Percentiles rank a stretch among this genome's conserved stretches.
Evolutionary conservation across 2,797 vertebrate species (phyloP).

Genomic region (Ciconia nigra): DNA sequence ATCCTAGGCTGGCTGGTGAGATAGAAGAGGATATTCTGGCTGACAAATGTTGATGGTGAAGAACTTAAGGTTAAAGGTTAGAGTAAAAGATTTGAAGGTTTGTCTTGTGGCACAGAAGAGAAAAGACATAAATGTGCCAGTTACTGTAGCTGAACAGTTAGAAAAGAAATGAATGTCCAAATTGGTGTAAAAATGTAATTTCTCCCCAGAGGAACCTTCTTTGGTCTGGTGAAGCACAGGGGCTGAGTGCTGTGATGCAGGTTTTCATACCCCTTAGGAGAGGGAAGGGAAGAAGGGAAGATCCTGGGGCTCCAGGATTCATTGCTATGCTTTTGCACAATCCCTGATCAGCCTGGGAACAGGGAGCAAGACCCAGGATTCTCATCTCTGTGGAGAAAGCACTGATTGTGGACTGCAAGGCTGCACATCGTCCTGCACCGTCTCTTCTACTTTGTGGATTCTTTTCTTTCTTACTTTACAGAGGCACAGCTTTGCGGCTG

Average conservation of each 20-base stretch:
- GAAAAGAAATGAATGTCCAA: neutral
- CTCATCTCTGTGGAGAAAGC: neutral
- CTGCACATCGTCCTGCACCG: rapidly evolving
- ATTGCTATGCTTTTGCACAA: neutral
- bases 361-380: neutral
- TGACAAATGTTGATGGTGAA: neutral
- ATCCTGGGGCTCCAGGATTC: neutral
- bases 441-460: neutral
- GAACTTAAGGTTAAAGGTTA: neutral
- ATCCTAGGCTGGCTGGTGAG: neutral
- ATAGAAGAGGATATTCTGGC: neutral
- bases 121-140: neutral
- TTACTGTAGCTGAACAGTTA: neutral
- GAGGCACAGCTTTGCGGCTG: neutral
- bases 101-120: neutral
- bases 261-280: neutral
- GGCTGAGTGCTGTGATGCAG: neutral
- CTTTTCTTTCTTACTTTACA: neutral
- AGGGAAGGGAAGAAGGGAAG: neutral
- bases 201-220: neutral
- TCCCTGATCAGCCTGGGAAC: neutral
- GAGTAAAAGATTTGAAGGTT: neutral
- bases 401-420: neutral
- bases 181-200: neutral
- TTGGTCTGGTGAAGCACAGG: neutral